These are phyloP conservation scores for Phaethon lepturus DNA, from an alignment of 2,113 vertebrate species.

Conservation along the genomic window DNA sequence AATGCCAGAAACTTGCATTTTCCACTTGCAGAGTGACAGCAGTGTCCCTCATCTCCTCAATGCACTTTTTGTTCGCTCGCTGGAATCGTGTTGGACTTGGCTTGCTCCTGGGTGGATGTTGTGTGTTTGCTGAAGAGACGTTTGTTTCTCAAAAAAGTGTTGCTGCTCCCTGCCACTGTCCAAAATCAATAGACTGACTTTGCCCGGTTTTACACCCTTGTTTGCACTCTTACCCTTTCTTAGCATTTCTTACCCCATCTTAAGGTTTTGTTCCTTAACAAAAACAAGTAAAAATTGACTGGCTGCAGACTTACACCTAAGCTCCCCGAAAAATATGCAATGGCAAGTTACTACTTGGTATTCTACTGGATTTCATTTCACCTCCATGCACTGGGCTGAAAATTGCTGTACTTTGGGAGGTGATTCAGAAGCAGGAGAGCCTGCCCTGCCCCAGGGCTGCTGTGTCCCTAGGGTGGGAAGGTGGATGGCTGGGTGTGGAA, in stretches of 20 bases:
- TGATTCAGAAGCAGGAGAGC: constrained; percentile 30
- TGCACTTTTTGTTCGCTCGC: neutral
- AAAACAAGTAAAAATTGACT: neutral
- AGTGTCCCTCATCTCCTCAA: neutral
- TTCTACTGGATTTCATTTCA: neutral
- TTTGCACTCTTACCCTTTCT: neutral
- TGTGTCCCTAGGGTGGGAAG: neutral
- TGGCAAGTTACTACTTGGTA: neutral
- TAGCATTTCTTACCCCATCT: neutral
- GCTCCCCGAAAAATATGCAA: neutral
- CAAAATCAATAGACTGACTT: neutral
- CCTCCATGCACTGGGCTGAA: neutral
- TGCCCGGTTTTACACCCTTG: neutral
- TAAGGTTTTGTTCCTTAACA: neutral
- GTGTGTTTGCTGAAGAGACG: neutral
- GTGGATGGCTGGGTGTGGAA: neutral
- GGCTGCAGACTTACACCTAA: neutral
- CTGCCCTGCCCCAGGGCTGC: neutral
- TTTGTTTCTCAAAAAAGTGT: neutral
- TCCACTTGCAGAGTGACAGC: neutral
- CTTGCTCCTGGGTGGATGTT: neutral
- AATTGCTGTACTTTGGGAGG: neutral
- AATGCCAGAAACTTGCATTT: neutral
- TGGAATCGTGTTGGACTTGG: neutral
- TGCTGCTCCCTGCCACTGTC: neutral